Percentiles rank a stretch among this genome's conserved stretches.
Conservation (phyloP, 2,113 vertebrate genomes). For the Helogale parvula region DNA sequence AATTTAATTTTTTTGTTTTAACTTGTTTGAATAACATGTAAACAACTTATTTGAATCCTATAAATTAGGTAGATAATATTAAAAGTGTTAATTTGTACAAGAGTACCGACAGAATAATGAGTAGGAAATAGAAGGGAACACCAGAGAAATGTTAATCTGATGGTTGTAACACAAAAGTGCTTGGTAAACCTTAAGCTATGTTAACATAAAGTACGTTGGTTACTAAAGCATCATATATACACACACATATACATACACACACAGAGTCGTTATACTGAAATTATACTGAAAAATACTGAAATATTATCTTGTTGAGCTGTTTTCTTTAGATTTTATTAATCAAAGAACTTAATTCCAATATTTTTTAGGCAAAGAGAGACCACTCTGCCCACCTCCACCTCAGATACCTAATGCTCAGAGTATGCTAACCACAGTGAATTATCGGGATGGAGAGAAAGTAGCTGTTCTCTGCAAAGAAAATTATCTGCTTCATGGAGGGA, state of each 20-base stretch:
- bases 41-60: not conserved
- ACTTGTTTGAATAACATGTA: not conserved
- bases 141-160: not conserved
- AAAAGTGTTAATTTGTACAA: not conserved
- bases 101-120: not conserved
- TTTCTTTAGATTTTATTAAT: not conserved
- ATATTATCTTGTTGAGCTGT: not conserved
- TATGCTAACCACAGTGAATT: conserved; percentile 41
- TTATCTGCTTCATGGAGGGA: conserved; percentile 42
- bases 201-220: not conserved
- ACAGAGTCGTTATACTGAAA: not conserved
- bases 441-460: conserved; percentile 70
- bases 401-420: conserved; percentile 67
- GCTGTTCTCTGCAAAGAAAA: conserved; percentile 48
- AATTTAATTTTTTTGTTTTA: not conserved
- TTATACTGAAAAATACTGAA: not conserved
- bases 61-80: not conserved
- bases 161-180: not conserved
- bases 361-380: conserved; percentile 8
- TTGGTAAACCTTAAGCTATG: not conserved
- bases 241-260: not conserved
- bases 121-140: not conserved
- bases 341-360: not conserved
- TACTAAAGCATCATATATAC: not conserved
- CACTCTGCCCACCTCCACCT: conserved; percentile 77